Base-by-base conservation (phyloP, 2,888 invertebrate species). In the Dorcus parallelipipedus region DNA sequence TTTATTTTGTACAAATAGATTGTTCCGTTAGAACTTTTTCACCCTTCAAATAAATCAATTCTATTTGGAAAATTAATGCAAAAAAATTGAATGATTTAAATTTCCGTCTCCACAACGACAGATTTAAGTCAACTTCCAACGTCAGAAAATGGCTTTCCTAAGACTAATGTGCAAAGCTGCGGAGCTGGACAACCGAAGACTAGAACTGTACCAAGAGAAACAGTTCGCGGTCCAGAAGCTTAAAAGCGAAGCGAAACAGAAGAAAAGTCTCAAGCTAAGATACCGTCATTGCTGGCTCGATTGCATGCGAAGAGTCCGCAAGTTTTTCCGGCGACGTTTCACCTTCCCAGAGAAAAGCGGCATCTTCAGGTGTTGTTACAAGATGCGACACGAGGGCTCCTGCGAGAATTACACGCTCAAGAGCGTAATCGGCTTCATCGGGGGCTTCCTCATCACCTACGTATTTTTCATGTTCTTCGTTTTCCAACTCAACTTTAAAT, bases 391-490 rank as follows among this genome's bases (percentile, higher is more conserved):
- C 71, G 75, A 83, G 69, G 77, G 87, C 69, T 79, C 86, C 67
- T 78, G 81, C 54, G 81, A 82, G 64, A 87, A 88, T 74, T 86
- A 83, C 62, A 73, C 86, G 2, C 54, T 84, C 14, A 89, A 86
- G 70, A 87, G 87, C 69, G 62, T 86, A 0, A 67, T 85, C 9
- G 90, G 89, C 1, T 88, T 89, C 65, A 61, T 86, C 1, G 82
- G 84, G 17, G 89, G 89, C 0, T 81, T 87, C 48, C 63, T 85
- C 9, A 73, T 88, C 48, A 87, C 87, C 1, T 86, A 87, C 68
- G 74, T 87, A 41, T 83, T 87, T 68, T 88, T 87, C 69, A 79
- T 86, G 72, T 86, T 88, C 71, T 83, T 88, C 64, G 84, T 88
- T 0, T 83, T 86, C 62, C 87, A 88, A 73, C 69, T 88, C 49